Conservation (phyloP, 2,888 invertebrate species). For the Myopa tessellatipennis region DNA sequence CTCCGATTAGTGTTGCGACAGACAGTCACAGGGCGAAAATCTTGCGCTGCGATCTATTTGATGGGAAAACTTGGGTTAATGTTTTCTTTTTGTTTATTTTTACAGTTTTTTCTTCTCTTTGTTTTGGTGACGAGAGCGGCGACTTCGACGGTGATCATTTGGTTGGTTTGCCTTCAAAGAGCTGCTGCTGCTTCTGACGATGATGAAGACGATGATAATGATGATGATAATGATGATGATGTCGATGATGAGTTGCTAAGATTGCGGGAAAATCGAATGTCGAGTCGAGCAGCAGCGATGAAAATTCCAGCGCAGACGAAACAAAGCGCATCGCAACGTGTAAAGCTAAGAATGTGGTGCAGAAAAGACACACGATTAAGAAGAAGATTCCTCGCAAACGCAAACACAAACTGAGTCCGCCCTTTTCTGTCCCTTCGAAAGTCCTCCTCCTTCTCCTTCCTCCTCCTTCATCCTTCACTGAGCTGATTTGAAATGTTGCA, state of each 20-base stretch:
- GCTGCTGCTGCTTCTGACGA: background rate
- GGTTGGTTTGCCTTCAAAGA: slow-evolving; percentile 1
- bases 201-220: slow-evolving; percentile 12
- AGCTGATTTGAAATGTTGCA: slow-evolving; percentile 33
- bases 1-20: slow-evolving; percentile 19
- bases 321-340: background rate
- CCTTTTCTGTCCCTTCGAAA: background rate
- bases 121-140: background rate
- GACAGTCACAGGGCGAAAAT: slow-evolving; percentile 28
- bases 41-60: slow-evolving; percentile 23
- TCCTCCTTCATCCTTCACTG: background rate
- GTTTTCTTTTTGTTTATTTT: background rate
- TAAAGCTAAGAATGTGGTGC: slow-evolving; percentile 22
- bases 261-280: background rate
- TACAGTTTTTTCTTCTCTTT: background rate
- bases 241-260: slow-evolving; percentile 23
- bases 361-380: background rate
- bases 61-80: slow-evolving; percentile 16
- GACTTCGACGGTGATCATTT: slow-evolving; percentile 2
- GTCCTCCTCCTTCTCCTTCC: background rate
- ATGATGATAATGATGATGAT: background rate
- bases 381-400: slow-evolving; percentile 10
- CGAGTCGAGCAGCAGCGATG: slow-evolving; percentile 9
- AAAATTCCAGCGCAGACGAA: background rate
- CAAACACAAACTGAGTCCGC: background rate